Evolutionary conservation across 2,888 invertebrate genomes (phyloP), one percentile per base, ranked within the genome.

Genomic region (Eupithecia insigniata): DNA sequence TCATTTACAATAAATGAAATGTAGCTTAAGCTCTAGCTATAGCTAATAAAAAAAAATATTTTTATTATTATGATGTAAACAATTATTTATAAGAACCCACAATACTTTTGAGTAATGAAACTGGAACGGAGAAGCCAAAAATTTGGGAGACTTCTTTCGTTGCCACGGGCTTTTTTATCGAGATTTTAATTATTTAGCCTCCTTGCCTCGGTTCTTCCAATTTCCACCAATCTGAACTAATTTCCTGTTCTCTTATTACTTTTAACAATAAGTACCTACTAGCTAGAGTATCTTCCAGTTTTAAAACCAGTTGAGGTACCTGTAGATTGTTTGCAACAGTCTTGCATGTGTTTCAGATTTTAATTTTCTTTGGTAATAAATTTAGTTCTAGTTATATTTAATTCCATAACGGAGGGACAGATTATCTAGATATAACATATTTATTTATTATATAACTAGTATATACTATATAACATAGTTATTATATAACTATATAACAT

Each of bases 181-280:
- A 26, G 26, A 26, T 55, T 55, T 55, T 55, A 55, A 55, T 55
- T 55, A 55, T 55, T 51, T 12, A 55, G 22, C 55, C 22, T 46
- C 22, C 55, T 3, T 55, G 5, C 8, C 46, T 55, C 26, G 55
- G 12, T 26, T 51, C 51, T 10, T 51, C n/a, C 46, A 22, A 46
- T 46, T n/a, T 46, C n/a, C 46, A 51, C 2, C 22, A 51, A 51
- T 12, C 6, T 51, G 22, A 51, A 22, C 12, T 51, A 22, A 10
- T 22, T 51, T 51, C 12, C 51, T 22, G 12, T 22, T 22, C 10
- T 22, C 4, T n/a, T n/a, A 8, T 46, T n/a, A 46, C 7, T 46
- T 39, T 16, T 39, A 16, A 39, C 3, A 39, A 39, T 39, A 39
- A 14, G 16, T 39, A 16, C 39, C 14, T 14, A 39, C 2, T 4